These are phyloP conservation scores for Buceros bicornis DNA, from an alignment of 2,797 vertebrate species.

Conservation along the genomic window DNA sequence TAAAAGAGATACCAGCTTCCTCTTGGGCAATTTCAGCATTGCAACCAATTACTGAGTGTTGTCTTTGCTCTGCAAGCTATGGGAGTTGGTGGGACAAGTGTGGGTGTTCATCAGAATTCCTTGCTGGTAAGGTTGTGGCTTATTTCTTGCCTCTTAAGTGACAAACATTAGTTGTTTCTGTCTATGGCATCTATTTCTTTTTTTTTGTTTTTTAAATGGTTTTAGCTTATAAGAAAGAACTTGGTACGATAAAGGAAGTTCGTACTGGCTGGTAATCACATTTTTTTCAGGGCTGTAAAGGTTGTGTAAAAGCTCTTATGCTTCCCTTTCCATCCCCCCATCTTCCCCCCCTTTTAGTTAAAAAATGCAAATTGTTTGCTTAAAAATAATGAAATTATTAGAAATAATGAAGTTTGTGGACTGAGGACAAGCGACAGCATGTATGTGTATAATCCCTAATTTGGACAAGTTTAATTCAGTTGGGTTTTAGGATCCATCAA, in stretches of 20 bases:
- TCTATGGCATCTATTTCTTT: not conserved
- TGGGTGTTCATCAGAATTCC: conserved; percentile 22
- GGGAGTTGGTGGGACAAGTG: conserved; percentile 29
- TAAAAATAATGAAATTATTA: not conserved
- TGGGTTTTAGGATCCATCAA: not conserved
- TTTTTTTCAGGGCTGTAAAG: not conserved
- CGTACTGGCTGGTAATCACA: not conserved
- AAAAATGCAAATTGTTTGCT: not conserved
- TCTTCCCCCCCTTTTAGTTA: not conserved
- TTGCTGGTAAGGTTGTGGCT: conserved; percentile 62
- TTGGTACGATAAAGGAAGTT: conserved; percentile 9
- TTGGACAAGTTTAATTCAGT: not conserved
- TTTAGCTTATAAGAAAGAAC: not conserved
- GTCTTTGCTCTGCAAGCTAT: conserved; percentile 37
- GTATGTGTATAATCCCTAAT: not conserved
- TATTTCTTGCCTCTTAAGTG: not conserved
- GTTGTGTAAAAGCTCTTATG: not conserved
- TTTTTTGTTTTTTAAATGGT: not conserved
- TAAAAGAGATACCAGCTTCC: conserved; percentile 57
- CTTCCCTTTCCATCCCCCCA: not conserved
- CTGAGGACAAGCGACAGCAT: not conserved
- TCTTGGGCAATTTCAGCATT: conserved; percentile 61
- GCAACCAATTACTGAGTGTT: conserved; percentile 58
- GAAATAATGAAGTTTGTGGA: not conserved
- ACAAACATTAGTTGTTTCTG: not conserved